phyloP scores from a whole-genome alignment of 2,888 invertebrate genomes.

The Fragum fragum region DNA sequence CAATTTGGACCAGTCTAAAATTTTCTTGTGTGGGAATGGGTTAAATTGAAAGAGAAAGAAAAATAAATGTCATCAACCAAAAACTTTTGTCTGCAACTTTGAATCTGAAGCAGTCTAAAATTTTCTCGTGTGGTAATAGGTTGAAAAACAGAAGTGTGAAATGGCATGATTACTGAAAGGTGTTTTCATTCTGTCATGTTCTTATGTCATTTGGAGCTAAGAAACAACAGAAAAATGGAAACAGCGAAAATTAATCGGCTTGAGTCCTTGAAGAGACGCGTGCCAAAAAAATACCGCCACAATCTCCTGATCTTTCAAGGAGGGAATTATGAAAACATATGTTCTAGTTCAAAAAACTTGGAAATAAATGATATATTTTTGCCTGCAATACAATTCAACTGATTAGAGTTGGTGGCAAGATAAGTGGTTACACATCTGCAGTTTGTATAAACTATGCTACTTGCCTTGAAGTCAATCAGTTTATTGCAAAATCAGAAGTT shows the following conservation, averaged over 20 bases:
- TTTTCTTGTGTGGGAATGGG: too few relatives aligned
- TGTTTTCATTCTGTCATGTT: conserved; percentile 16
- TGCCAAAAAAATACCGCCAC: conserved; percentile 7
- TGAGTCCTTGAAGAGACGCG: background rate
- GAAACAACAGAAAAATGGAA: background rate
- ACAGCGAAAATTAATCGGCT: background rate
- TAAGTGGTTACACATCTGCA: conserved; percentile 29
- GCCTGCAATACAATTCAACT: conserved; percentile 26
- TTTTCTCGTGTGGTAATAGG: too few relatives aligned
- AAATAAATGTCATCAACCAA: too few relatives aligned
- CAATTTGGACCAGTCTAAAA: too few relatives aligned
- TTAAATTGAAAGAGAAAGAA: too few relatives aligned
- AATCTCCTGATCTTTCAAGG: conserved; percentile 1
- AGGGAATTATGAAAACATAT: conserved; percentile 29
- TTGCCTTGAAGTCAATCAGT: background rate
- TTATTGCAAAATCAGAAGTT: too few relatives aligned
- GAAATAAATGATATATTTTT: conserved; percentile 26
- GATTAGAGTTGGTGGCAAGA: conserved; percentile 21
- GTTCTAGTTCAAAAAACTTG: conserved; percentile 26
- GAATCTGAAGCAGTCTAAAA: too few relatives aligned
- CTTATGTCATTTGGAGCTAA: background rate
- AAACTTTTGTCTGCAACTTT: too few relatives aligned
- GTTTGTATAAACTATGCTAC: background rate
- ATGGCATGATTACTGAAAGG: background rate
- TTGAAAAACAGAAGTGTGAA: too few relatives aligned